Evolutionary conservation across 37 sponge, comb jelly and placozoan genomes (phyloP), one percentile per base, ranked within the genome.

Genomic region (Agelas oroides): DNA sequence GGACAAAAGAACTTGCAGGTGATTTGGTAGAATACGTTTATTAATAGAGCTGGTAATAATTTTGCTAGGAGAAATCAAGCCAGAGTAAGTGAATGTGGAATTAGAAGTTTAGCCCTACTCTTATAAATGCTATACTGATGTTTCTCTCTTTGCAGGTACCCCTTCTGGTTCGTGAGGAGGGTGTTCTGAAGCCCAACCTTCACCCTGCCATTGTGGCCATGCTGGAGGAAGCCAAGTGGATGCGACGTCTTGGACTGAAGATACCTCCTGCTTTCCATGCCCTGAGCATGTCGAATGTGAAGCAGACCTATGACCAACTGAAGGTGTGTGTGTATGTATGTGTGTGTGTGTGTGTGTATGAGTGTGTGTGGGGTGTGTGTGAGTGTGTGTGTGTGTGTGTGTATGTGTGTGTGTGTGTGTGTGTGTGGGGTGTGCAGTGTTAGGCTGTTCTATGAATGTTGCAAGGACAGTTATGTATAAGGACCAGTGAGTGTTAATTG

Each of bases 141-240:
- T 62, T 62, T 61, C 34, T 37, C 70, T 39, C 71, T 53, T 18
- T 34, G 5, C 31, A 89, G 89, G 73, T 68, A 8, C 78, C 89
- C 34, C 27, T 89, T 12, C 63, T 98, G 74, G 62, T 91, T 56
- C 75, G 80, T 33, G 65, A 77, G 18, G 82, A 81, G 54, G 84
- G 77, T 15, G 81, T 68, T 2, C n/a, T 91, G 37, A 40, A 73
- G 38, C 89, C 86, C 32, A 98, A 98, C 89, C 94, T 98, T 28
- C 90, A 93, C 70, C 78, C 92, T 2, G 40, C 84, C 52, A 80
- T 98, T 24, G 67, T 89, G 19, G 75, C 89, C 61, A 75, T 95
- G 80, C 52, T 95, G 68, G 76, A 89, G 71, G 97, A 97, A 73
- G 88, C 91, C 37, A 87, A 97, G 62, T 97, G 97, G 83, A 92